Percentiles rank a stretch among this genome's conserved stretches.
phyloP scores from a whole-genome alignment of 2,888 invertebrate species.

The Cantharis lateralis region DNA sequence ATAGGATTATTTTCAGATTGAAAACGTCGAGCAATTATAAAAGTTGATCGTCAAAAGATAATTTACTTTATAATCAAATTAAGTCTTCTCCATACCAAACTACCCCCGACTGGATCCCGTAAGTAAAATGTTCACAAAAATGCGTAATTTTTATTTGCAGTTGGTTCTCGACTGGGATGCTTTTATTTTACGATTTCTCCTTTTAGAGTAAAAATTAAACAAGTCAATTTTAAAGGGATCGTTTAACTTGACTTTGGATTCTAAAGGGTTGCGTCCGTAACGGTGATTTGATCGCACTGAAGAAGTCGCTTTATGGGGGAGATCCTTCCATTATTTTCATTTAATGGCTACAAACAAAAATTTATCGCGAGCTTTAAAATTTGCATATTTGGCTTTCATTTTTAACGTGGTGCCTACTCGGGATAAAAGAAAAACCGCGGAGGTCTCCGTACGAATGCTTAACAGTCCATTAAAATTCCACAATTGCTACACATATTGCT shows the following conservation, averaged over 20 bases:
- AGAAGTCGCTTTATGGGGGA: background rate
- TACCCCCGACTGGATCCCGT: background rate
- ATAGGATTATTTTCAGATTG: conserved; percentile 32
- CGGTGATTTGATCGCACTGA: background rate
- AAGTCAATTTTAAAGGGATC: background rate
- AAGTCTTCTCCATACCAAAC: conserved; percentile 20
- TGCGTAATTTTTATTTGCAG: background rate
- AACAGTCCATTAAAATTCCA: conserved; percentile 27
- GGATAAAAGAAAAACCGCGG: background rate
- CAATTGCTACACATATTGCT: conserved; percentile 30
- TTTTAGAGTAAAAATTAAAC: background rate
- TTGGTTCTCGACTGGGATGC: background rate
- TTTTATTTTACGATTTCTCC: background rate
- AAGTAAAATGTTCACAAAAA: background rate
- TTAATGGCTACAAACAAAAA: background rate
- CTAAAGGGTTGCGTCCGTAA: background rate
- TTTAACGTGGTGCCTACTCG: background rate
- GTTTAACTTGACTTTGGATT: background rate
- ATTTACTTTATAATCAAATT: conserved; percentile 32
- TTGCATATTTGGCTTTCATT: background rate
- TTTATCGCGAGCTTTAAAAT: background rate
- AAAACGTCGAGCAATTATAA: conserved; percentile 26
- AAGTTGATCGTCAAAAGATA: conserved; percentile 25
- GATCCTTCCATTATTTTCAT: background rate
- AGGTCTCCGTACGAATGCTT: conserved; percentile 14